Percentiles rank a stretch among this genome's conserved stretches.
Evolutionary conservation across 64 coral and sea anemone species (phyloP).

Genomic region (Stylophora pistillata): DNA sequence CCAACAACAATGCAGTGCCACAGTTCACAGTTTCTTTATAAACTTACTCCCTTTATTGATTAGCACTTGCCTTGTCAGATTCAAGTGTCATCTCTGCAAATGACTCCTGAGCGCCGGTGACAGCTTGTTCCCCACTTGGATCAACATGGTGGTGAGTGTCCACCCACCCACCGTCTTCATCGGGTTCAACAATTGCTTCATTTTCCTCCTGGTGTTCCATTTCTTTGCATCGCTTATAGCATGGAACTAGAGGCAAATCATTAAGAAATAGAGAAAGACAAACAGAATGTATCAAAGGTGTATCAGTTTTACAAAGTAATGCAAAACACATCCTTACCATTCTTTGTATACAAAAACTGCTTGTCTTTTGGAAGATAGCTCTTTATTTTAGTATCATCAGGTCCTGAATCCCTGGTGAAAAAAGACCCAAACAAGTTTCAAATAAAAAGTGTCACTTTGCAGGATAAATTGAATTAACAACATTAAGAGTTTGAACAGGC

Average conservation of each 20-base stretch:
- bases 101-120: constrained; percentile 73
- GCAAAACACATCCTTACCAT: constrained; percentile 71
- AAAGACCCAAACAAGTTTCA: background rate
- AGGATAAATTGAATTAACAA: background rate
- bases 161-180: constrained; percentile 96
- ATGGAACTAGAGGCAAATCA: constrained; percentile 66
- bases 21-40: no score
- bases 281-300: no score
- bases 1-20: no score
- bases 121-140: constrained; percentile 74
- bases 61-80: constrained; percentile 76
- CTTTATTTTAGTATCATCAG: constrained; percentile 86
- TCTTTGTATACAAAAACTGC: constrained; percentile 92
- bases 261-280: background rate
- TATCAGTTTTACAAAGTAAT: no score
- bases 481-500: background rate
- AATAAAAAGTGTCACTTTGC: background rate
- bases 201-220: constrained; percentile 98
- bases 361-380: constrained; percentile 90
- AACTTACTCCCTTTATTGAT: background rate
- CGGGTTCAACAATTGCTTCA: constrained; percentile 99
- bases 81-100: constrained; percentile 95
- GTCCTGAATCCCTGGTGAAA: constrained; percentile 51
- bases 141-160: constrained; percentile 93
- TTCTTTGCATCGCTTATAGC: constrained; percentile 97